Evolutionary conservation across 2,113 vertebrate species (phyloP), one percentile per base, ranked within the genome.

Genomic region (Charadrius vociferus): DNA sequence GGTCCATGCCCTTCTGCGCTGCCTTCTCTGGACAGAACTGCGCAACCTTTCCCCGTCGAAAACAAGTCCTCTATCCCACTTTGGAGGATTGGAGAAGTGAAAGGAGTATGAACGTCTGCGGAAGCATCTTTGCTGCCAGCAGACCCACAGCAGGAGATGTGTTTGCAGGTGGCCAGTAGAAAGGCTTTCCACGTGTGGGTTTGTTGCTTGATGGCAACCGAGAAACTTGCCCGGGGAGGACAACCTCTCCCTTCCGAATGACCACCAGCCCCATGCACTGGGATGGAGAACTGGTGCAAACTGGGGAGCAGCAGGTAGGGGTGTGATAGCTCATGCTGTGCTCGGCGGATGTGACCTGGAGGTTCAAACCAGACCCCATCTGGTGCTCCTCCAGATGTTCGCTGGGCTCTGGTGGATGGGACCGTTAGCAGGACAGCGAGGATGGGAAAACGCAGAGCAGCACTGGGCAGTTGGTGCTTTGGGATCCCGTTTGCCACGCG

Each of bases 171-270:
- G 30, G 59, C 50, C 58, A 17, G 41, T n/a, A 36, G 67, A 13
- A 49, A 3, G 30, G 24, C 10, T 41, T 49, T 49, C 49, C 67
- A 7, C 19, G 0, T 0, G 4, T 11, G 58, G 50, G 20, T 11
- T 72, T 7, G 19, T 24, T 55, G 66, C 37, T 9, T 2, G 62
- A 22, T 3, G 47, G 53, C 30, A 29, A n/a, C 30, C 32, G 6
- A 21, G 41, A 14, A 32, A 26, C 36, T 23, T n/a, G 34, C 39
- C 39, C 1, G 13, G 32, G 6, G 14, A 30, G 12, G 26, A 29
- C 50, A 23, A 14, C 23, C 52, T 50, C 43, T 59, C 43, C 20
- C 84, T 20, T 59, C 36, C 5, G 2, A 30, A 24, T 2, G 36
- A 36, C 73, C 63, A 8, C 63, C 73, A 24, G 24, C 30, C 29